These are phyloP conservation scores for Diploscapter pachys DNA, from an alignment of 1,140 invertebrate genomes.

Conservation along the genomic window DNA sequence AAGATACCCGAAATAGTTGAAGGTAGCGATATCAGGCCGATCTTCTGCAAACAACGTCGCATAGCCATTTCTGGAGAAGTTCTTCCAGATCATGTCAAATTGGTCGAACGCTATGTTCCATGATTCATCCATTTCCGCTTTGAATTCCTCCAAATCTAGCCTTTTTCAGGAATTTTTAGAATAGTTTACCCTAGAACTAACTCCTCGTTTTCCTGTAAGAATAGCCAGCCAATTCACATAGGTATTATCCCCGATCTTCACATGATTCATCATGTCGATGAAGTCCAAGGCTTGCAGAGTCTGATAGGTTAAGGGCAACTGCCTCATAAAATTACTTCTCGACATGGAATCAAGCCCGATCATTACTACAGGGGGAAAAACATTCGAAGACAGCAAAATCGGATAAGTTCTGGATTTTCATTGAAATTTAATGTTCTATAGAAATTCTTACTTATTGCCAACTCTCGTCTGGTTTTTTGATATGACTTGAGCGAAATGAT, in stretches of 20 bases:
- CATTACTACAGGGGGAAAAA: conserved; percentile 28
- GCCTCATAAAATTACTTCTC: conserved; percentile 29
- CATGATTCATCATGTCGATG: conserved; percentile 31
- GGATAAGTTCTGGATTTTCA: conserved; percentile 2
- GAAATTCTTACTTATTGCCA: neutral
- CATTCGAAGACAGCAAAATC: conserved; percentile 1
- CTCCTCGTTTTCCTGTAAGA: conserved; percentile 33
- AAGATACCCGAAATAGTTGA: conserved; percentile 43
- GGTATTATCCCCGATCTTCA: conserved; percentile 39
- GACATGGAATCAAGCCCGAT: conserved; percentile 37
- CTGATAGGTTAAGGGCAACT: conserved; percentile 35
- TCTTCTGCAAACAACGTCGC: conserved; percentile 51
- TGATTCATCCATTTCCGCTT: conserved; percentile 57
- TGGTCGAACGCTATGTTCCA: conserved; percentile 64
- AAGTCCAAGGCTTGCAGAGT: conserved; percentile 30
- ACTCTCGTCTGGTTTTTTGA: neutral
- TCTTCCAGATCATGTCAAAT: conserved; percentile 77
- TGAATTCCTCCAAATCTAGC: conserved; percentile 55
- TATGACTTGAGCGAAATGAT: conserved; percentile 25
- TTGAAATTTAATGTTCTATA: conserved; percentile 11
- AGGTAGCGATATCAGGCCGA: conserved; percentile 59
- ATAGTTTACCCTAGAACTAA: conserved; percentile 8
- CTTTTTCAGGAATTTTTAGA: conserved; percentile 16
- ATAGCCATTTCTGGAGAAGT: conserved; percentile 61
- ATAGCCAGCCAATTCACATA: conserved; percentile 31